Percentiles rank a stretch among this genome's conserved stretches.
These are phyloP conservation scores for Phyto melanocephala DNA, from an alignment of 2,888 invertebrate genomes.

Conservation along the genomic window DNA sequence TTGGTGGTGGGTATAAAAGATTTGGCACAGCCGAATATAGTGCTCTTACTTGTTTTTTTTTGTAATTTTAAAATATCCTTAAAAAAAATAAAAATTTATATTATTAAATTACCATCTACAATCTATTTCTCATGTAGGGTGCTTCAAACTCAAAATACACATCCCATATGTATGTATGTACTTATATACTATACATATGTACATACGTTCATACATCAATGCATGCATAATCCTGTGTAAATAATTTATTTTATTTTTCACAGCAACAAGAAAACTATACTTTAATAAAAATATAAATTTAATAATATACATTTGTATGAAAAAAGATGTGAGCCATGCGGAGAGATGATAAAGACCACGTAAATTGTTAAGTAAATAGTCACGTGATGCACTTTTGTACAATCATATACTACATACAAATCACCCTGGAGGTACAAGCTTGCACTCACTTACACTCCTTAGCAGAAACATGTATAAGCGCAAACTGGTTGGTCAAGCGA, in stretches of 20 bases:
- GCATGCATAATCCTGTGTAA: not conserved
- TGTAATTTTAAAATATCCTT: too few relatives aligned
- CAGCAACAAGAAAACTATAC: not conserved
- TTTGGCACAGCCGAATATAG: too few relatives aligned
- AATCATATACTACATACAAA: slow-evolving; percentile 40
- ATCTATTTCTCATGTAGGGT: too few relatives aligned
- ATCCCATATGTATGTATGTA: too few relatives aligned
- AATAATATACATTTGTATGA: not conserved
- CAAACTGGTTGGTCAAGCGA: not conserved
- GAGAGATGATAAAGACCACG: slow-evolving; percentile 30
- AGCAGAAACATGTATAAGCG: not conserved
- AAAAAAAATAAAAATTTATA: too few relatives aligned
- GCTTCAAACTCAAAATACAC: too few relatives aligned
- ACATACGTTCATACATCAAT: too few relatives aligned
- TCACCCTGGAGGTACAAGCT: slow-evolving; percentile 5
- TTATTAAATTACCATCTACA: too few relatives aligned
- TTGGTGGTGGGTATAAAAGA: too few relatives aligned
- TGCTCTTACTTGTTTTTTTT: too few relatives aligned
- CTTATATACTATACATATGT: too few relatives aligned
- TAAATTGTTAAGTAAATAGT: slow-evolving; percentile 60
- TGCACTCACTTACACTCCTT: not conserved
- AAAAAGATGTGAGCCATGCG: slow-evolving; percentile 6
- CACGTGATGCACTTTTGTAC: slow-evolving; percentile 60
- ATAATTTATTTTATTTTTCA: not conserved
- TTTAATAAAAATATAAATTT: not conserved